phyloP scores from a whole-genome alignment of 2,113 vertebrate genomes.

The Phyllostomus discolor region DNA sequence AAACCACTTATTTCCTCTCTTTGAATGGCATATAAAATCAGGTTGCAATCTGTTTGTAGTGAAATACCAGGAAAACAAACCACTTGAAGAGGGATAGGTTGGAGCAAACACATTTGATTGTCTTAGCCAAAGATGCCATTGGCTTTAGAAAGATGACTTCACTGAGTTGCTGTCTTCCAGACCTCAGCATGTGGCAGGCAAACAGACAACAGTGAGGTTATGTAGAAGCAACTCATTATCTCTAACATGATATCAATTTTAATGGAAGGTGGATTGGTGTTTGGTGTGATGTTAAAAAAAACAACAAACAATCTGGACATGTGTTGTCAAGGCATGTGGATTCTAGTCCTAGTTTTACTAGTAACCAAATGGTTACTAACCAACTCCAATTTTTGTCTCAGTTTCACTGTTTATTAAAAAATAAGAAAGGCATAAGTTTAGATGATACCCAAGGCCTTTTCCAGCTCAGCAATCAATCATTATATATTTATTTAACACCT shows the following conservation, averaged over 20 bases:
- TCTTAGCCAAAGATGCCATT: not conserved
- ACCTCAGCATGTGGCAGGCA: conserved; percentile 34
- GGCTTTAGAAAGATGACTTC: conserved; percentile 24
- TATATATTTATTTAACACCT: conserved; percentile 2
- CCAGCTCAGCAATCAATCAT: not conserved
- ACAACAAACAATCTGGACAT: not conserved
- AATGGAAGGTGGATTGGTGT: conserved; percentile 7
- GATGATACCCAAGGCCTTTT: not conserved
- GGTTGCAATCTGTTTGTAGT: not conserved
- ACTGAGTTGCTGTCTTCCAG: conserved; percentile 34
- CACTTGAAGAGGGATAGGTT: not conserved
- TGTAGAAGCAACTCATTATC: conserved; percentile 49
- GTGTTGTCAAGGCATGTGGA: not conserved
- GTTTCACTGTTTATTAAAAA: not conserved
- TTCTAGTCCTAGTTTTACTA: conserved; percentile 3
- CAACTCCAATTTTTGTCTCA: not conserved
- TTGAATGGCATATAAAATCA: not conserved
- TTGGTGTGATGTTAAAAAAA: conserved; percentile 6
- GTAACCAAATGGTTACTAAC: conserved; percentile 6
- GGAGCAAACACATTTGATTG: conserved; percentile 31
- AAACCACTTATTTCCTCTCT: not conserved
- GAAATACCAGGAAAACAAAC: conserved; percentile 31
- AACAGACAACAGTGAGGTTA: conserved; percentile 63
- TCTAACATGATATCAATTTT: not conserved
- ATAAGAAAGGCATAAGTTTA: not conserved